Percentiles rank a stretch among this genome's conserved stretches.
These are phyloP conservation scores for Lordiphosa fenestrarum DNA, from an alignment of 2,888 invertebrate genomes.

Conservation along the genomic window DNA sequence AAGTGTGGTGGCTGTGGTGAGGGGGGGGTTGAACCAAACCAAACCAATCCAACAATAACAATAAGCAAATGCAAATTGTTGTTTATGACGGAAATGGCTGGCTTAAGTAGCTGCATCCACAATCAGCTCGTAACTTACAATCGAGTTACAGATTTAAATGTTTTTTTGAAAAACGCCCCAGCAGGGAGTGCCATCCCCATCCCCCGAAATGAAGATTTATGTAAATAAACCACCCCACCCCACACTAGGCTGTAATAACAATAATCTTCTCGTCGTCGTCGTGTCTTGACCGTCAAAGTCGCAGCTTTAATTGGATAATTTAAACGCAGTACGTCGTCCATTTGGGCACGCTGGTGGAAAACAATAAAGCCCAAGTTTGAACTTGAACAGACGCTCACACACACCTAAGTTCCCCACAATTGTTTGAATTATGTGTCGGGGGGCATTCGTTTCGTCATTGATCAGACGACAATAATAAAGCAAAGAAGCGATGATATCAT, in stretches of 20 bases:
- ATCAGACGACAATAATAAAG: conserved; percentile 15
- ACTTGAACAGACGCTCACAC: conserved; percentile 62
- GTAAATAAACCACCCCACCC: conserved; percentile 51
- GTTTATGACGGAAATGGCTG: conserved; percentile 55
- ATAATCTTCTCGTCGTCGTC: conserved; percentile 22
- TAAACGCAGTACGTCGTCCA: conserved; percentile 24
- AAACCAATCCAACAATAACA: conserved; percentile 14
- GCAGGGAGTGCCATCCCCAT: conserved; percentile 22
- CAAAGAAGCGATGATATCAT: conserved; percentile 35
- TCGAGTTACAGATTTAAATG: conserved; percentile 35
- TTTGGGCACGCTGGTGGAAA: conserved; percentile 3
- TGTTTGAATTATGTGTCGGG: conserved; percentile 40
- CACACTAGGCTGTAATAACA: conserved; percentile 41
- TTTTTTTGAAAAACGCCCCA: conserved; percentile 10
- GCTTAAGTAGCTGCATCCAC: conserved; percentile 57
- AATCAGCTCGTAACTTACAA: conserved; percentile 40
- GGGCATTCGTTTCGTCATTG: conserved; percentile 38
- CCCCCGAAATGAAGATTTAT: conserved; percentile 70
- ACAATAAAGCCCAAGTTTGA: conserved; percentile 25
- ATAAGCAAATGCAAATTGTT: conserved; percentile 67
- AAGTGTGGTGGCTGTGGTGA: not conserved
- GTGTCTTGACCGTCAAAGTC: conserved; percentile 33
- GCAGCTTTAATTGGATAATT: conserved; percentile 67
- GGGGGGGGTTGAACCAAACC: not conserved
- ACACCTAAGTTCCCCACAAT: conserved; percentile 63